phyloP scores from a whole-genome alignment of 2,113 vertebrate genomes.

The Trematomus loennbergii region DNA sequence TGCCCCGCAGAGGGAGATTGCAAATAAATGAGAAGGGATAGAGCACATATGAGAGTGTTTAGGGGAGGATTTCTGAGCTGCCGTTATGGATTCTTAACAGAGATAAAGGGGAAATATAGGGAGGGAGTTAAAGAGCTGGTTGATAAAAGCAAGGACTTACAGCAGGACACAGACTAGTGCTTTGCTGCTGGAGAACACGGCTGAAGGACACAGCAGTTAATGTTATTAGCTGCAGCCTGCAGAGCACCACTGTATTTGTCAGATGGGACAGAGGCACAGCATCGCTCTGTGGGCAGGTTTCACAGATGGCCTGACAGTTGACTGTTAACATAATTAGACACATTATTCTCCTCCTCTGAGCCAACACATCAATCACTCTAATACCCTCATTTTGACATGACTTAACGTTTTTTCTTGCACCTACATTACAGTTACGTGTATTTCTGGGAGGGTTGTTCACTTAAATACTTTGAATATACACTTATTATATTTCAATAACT shows the following conservation, averaged over 20 bases:
- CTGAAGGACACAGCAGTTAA: conserved; percentile 79
- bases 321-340: conserved; percentile 79
- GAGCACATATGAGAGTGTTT: neutral
- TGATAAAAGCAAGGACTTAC: neutral
- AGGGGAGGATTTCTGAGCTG: neutral
- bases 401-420: conserved; percentile 58
- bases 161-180: conserved; percentile 27
- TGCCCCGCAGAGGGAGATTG: neutral
- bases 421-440: neutral
- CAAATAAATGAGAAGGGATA: neutral
- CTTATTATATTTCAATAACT: neutral
- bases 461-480: neutral
- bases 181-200: conserved; percentile 46
- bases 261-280: conserved; percentile 69
- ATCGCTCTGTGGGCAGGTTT: conserved; percentile 69
- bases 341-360: conserved; percentile 70
- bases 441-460: neutral
- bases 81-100: neutral
- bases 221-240: conserved; percentile 77
- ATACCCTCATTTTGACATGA: conserved; percentile 65
- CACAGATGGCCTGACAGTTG: conserved; percentile 79
- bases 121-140: neutral
- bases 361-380: conserved; percentile 74
- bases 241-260: conserved; percentile 74
- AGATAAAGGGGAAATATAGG: neutral